phyloP scores from a whole-genome alignment of 23 tunicate species.

The Ascidia mentula region DNA sequence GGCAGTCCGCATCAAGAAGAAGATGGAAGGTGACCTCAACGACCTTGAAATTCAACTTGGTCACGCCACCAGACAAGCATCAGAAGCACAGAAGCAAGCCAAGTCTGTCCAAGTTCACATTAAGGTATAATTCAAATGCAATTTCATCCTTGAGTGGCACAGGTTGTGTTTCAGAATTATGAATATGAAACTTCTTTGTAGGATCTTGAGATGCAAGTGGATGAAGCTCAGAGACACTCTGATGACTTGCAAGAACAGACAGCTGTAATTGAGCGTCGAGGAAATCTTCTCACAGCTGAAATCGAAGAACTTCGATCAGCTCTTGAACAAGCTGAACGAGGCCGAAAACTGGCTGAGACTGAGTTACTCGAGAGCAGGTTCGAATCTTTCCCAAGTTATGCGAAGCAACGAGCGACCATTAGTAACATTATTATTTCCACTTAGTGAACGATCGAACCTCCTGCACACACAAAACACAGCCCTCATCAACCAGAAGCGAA shows the following conservation, averaged over 20 bases:
- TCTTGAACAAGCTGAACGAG: conserved; percentile 97
- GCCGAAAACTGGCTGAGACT: conserved; percentile 86
- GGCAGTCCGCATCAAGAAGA: conserved; percentile 97
- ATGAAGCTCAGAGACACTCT: conserved; percentile 77
- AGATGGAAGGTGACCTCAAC: conserved; percentile 96
- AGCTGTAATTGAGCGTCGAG: conserved; percentile 90
- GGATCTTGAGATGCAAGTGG: conserved; percentile 89
- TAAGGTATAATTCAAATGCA: no score
- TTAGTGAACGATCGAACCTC: conserved; percentile 90
- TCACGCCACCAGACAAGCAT: conserved; percentile 85
- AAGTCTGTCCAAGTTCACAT: conserved; percentile 79
- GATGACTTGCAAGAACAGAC: conserved; percentile 48
- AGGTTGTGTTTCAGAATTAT: no score
- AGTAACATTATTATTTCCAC: neutral
- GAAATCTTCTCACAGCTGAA: conserved; percentile 82
- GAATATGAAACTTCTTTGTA: conserved; percentile 1
- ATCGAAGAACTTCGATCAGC: conserved; percentile 88
- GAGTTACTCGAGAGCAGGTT: conserved; percentile 78
- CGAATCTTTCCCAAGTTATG: neutral
- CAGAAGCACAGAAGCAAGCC: conserved; percentile 83
- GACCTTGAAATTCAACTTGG: conserved; percentile 97
- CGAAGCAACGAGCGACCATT: neutral
- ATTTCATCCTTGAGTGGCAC: no score
- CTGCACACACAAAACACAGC: conserved; percentile 99
- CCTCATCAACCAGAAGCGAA: conserved; percentile 97